Evolutionary conservation across 2,888 invertebrate genomes (phyloP), one percentile per base, ranked within the genome.

Genomic region (Hydraecia micacea): DNA sequence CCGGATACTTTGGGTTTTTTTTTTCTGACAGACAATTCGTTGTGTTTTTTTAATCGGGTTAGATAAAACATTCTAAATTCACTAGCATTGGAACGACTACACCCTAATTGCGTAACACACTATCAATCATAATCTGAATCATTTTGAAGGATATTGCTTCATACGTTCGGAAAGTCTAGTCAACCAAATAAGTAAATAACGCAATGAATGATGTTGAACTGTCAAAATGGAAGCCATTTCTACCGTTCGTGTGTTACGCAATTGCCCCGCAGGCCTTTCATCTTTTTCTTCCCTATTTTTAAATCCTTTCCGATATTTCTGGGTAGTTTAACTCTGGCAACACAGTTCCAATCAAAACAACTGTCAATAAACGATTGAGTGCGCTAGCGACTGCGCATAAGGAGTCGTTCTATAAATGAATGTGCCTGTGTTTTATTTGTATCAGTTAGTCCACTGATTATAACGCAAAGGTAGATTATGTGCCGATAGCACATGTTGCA

Each of bases 351-450:
- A 87, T 87, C 87, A 85, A 86, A 87, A 86, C 87, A 88, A 67
- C 85, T 87, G 88, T 88, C 87, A 85, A 86, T 85, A 82, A 52
- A 85, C 87, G 87, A 88, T 87, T 85, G 76, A 83, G 75, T 84
- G 79, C 68, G 79, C 76, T 79, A 76, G 62, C 84, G 86, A 85
- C 71, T 86, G 83, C 79, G 79, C 83, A 74, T 86, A 86, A 79
- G 79, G 75, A 79, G 74, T 83, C 84, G 73, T 76, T 85, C 79
- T 85, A 85, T 79, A 79, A 83, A 72, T 79, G 84, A 86, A 86
- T 78, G 86, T 65, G 84, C 39, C 66, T 83, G 60, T 73, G 39
- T 75, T 75, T 83, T 75, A 85, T 68, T 86, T 68, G 73, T 82
- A 58, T 58, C 75, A 78, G 63, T 58, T 67, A 78, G 63, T 79